Evolutionary conservation across 1,140 invertebrate genomes (phyloP).

Genomic region (Heliothis virescens): DNA sequence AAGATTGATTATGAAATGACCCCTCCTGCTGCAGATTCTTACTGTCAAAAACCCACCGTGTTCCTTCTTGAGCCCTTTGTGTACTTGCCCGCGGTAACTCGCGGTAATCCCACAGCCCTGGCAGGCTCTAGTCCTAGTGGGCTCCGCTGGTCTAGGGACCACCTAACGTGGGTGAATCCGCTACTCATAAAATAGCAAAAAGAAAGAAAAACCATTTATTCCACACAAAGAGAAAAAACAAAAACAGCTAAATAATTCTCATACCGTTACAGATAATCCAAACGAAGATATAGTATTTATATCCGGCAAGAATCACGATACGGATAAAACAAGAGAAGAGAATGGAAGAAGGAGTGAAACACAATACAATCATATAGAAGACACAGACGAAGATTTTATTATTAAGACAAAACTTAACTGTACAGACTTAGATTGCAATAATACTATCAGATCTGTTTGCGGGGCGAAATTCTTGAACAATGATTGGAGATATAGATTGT

Average conservation of each 20-base stretch:
- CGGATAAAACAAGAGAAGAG: conserved; percentile 50
- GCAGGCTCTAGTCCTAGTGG: no score
- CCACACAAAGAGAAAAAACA: no score
- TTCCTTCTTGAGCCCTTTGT: no score
- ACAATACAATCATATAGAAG: conserved; percentile 23
- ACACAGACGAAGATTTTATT: not conserved
- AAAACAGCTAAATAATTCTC: not conserved
- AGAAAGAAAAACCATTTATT: no score
- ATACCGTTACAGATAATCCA: conserved; percentile 61
- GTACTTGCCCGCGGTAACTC: no score
- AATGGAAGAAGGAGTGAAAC: conserved; percentile 9
- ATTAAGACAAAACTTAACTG: conserved; percentile 58
- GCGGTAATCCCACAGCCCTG: no score
- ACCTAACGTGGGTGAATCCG: no score
- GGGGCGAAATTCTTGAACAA: conserved; percentile 65
- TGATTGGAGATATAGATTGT: conserved; percentile 66
- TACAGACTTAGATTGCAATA: conserved; percentile 66
- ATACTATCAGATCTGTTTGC: conserved; percentile 64
- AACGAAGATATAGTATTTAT: conserved; percentile 67
- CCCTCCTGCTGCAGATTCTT: no score
- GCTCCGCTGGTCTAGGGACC: no score
- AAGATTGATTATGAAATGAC: no score
- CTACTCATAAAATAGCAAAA: no score
- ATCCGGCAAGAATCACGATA: conserved; percentile 71
- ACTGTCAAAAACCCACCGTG: no score